Evolutionary conservation across 1,140 invertebrate species (phyloP), one percentile per base, ranked within the genome.

Genomic region (Brachionus rubens): DNA sequence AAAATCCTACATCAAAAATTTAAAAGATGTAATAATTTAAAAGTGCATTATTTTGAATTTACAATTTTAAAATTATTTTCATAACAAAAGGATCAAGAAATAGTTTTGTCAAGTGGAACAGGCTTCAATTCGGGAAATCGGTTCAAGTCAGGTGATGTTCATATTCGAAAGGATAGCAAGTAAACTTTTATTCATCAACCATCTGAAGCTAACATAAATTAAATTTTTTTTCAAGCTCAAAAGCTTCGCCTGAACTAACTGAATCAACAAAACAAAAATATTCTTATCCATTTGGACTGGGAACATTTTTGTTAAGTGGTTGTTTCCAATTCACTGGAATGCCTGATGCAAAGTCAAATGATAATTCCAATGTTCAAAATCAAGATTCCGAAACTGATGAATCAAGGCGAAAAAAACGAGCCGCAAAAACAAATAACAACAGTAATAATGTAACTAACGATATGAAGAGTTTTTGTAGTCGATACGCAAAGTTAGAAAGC

Each of bases 41-140:
- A 41, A 40, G 3, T 19, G 33, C 9, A 21, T n/a, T 24, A 54
- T 5, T 54, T 72, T 40, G 1, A 26, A 48, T 2, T 30, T 5
- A 14, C 5, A 12, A 1, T 26, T 28, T 47, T 19, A 7, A 26
- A 47, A 28, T 10, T 40, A 14, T 21, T 43, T 68, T 10, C n/a
- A 28, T n/a, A n/a, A n/a, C n/a, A n/a, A n/a, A n/a, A 72, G 68
- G 68, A 50, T 24, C 68, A 72, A 50, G 68, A 72, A 50, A 72
- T 72, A 36, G 46, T 72, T 36, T 12, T 72, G 26, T 72, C 68
- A 21, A 46, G 68, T n/a, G 68, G 46, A 1, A 72, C 68, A 36
- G 68, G 68, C 12, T 72, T 50, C 16, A 50, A 48, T 33, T 40
- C 68, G 5, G 68, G 47, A 12, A 48, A 16, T 46, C 46, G 68